Percentiles rank a stretch among this genome's conserved stretches.
Evolutionary conservation across 1,140 invertebrate genomes (phyloP).

Genomic region (Ceratosolen fusciceps): DNA sequence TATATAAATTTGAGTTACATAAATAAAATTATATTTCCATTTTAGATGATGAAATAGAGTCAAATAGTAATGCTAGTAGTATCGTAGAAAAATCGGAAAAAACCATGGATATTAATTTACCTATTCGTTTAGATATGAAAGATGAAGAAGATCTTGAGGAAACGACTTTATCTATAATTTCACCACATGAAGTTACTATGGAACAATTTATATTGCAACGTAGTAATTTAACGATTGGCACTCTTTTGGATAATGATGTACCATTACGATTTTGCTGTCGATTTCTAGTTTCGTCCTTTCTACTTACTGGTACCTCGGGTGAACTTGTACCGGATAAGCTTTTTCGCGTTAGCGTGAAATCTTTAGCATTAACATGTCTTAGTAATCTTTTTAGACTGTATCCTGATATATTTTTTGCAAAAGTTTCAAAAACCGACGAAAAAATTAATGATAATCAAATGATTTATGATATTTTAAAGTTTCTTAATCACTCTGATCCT

Average conservation of each 20-base stretch:
- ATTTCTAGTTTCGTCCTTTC: constrained; percentile 81
- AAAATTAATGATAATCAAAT: constrained; percentile 64
- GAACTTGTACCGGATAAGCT: constrained; percentile 77
- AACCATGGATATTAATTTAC: constrained; percentile 43
- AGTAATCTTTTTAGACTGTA: constrained; percentile 78
- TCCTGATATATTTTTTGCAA: constrained; percentile 77
- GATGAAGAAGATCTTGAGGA: constrained; percentile 54
- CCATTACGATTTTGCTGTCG: constrained; percentile 83
- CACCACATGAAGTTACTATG: constrained; percentile 52
- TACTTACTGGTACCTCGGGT: constrained; percentile 78
- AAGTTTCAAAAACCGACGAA: constrained; percentile 51
- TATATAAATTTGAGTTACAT: background rate
- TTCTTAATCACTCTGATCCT: constrained; percentile 83
- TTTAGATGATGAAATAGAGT: constrained; percentile 55
- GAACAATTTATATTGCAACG: constrained; percentile 52
- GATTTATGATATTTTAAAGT: constrained; percentile 80
- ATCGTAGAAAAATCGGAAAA: constrained; percentile 56
- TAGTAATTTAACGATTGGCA: constrained; percentile 77
- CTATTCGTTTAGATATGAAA: constrained; percentile 24
- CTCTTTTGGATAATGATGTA: constrained; percentile 76
- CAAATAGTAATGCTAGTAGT: constrained; percentile 56
- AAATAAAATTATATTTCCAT: constrained; percentile 25
- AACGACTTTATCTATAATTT: constrained; percentile 48
- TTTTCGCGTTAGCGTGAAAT: constrained; percentile 88
- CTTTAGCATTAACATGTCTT: constrained; percentile 83